phyloP scores from a whole-genome alignment of 2,113 vertebrate species.

The Speoplatyrhinus poulsoni region DNA sequence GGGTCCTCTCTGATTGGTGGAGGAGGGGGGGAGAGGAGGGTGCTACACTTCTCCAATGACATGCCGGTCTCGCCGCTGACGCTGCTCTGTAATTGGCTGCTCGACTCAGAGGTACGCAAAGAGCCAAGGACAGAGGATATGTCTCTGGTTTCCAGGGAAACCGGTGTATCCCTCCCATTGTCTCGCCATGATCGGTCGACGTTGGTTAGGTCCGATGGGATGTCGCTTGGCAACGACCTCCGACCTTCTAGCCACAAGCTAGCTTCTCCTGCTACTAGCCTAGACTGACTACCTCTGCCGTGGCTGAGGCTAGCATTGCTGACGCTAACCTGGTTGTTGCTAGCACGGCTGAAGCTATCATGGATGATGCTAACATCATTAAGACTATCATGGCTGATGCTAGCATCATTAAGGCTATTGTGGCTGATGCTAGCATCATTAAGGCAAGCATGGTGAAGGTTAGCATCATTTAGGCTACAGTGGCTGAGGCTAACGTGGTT shows the following conservation, averaged over 20 bases:
- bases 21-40: constrained; percentile 42
- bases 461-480: constrained; percentile 1
- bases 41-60: constrained; percentile 60
- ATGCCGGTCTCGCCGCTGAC: constrained; percentile 35
- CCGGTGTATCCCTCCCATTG: neutral
- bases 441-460: neutral
- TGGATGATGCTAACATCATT: too few species aligned
- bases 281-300: neutral
- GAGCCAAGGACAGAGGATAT: constrained; percentile 60
- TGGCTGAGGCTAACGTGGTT: neutral
- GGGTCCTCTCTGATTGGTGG: constrained; percentile 59
- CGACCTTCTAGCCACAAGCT: neutral
- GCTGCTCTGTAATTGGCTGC: constrained; percentile 22
- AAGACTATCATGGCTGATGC: too few species aligned
- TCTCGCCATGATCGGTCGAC: neutral
- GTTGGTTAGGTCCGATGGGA: neutral
- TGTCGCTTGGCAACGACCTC: neutral
- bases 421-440: neutral
- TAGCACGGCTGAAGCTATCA: too few species aligned
- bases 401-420: too few species aligned
- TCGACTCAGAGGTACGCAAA: constrained; percentile 83
- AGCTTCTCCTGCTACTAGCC: neutral
- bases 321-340: too few species aligned
- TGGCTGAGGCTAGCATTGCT: too few species aligned
- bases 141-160: neutral